Evolutionary conservation across 2,888 invertebrate genomes (phyloP).

Genomic region (Chesias legatella): DNA sequence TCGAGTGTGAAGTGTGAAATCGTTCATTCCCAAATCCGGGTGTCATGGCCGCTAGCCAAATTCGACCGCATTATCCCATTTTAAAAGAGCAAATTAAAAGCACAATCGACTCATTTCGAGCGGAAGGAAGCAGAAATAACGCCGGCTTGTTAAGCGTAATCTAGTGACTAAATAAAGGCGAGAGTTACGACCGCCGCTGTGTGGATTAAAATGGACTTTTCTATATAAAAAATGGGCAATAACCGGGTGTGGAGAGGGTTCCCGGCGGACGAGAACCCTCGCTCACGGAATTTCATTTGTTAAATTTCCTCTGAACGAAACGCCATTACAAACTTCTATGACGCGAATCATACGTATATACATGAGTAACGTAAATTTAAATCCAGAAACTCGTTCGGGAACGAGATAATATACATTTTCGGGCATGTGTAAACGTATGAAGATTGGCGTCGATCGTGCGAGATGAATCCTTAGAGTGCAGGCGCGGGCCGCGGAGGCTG

Average conservation of each 20-base stretch:
- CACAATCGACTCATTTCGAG: constrained; percentile 35
- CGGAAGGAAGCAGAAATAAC: constrained; percentile 40
- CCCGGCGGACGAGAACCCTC: constrained; percentile 47
- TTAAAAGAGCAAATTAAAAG: constrained; percentile 36
- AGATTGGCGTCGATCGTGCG: constrained; percentile 33
- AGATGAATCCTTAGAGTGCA: constrained; percentile 39
- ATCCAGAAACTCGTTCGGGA: constrained; percentile 34
- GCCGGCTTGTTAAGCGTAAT: constrained; percentile 48
- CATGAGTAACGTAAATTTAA: constrained; percentile 40
- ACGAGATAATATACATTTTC: constrained; percentile 29
- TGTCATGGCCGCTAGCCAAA: constrained; percentile 30
- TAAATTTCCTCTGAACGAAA: constrained; percentile 54
- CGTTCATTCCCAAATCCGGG: constrained; percentile 39
- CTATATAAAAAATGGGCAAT: constrained; percentile 63
- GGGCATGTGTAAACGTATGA: constrained; percentile 15
- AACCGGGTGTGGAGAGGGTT: constrained; percentile 48
- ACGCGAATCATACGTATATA: constrained; percentile 29
- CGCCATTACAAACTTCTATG: constrained; percentile 45
- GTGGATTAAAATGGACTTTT: constrained; percentile 59
- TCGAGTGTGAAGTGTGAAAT: constrained; percentile 58
- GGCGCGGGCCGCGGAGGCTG: constrained; percentile 38
- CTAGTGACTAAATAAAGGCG: constrained; percentile 63
- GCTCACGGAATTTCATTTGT: constrained; percentile 62
- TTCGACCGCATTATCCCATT: constrained; percentile 29
- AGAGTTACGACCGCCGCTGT: constrained; percentile 52